Percentiles rank a stretch among this genome's conserved stretches.
phyloP scores from a whole-genome alignment of 2,888 invertebrate species.

The Philaethria dido region DNA sequence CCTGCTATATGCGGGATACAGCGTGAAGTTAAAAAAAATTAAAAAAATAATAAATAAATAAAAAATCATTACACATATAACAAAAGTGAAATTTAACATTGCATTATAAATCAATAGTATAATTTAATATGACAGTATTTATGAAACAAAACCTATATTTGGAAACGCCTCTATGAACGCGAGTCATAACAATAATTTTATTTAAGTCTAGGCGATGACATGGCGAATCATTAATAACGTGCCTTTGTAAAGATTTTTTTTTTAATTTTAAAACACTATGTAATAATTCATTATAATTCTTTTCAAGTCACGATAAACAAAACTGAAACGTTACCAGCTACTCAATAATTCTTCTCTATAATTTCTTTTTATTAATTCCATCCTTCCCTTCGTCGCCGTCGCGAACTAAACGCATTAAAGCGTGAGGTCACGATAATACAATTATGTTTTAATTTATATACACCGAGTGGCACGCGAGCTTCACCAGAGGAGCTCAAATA shows the following conservation, averaged over 20 bases:
- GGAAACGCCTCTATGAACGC: too few relatives aligned
- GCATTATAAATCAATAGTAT: too few relatives aligned
- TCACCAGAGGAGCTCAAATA: conserved; percentile 19
- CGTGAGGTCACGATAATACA: conserved; percentile 82
- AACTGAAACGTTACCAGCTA: conserved; percentile 14
- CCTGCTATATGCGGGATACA: too few relatives aligned
- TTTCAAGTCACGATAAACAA: not conserved
- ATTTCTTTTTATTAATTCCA: conserved; percentile 53
- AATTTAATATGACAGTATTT: too few relatives aligned
- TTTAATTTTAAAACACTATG: not conserved
- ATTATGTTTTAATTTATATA: conserved; percentile 84
- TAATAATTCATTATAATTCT: conserved; percentile 2
- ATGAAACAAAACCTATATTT: too few relatives aligned
- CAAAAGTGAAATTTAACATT: too few relatives aligned
- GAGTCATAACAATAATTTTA: not conserved
- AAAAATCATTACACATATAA: too few relatives aligned
- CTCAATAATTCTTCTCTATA: conserved; percentile 28
- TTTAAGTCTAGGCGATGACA: too few relatives aligned
- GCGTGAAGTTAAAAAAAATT: too few relatives aligned
- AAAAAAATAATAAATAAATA: too few relatives aligned
- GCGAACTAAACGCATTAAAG: conserved; percentile 70
- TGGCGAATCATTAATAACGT: not conserved
- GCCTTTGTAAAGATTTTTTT: not conserved
- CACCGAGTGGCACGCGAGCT: conserved; percentile 74
- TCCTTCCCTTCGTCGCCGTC: conserved; percentile 59